phyloP scores from a whole-genome alignment of 1,140 invertebrate genomes.

The Drosophila virilis region DNA sequence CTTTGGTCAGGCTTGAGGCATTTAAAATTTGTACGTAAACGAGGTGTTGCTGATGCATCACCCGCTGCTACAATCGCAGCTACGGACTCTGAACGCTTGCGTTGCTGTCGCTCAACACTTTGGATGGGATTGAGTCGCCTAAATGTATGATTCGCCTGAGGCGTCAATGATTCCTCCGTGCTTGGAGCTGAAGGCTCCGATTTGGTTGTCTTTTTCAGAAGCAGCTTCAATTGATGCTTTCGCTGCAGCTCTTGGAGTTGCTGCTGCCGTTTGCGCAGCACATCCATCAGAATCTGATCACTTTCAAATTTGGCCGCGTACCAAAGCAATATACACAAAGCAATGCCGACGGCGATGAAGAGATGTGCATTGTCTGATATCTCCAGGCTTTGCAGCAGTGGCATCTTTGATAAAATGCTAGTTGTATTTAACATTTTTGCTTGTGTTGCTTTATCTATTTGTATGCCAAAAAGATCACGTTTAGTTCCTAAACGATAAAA shows the following conservation, averaged over 20 bases:
- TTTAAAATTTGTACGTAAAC: neutral
- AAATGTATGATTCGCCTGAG: neutral
- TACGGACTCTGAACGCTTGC: neutral
- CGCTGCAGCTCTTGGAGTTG: neutral
- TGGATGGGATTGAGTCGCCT: constrained; percentile 14
- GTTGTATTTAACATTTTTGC: constrained; percentile 7
- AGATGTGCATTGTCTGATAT: constrained; percentile 5
- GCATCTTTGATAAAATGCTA: neutral
- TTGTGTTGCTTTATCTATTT: neutral
- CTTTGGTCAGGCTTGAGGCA: constrained; percentile 36
- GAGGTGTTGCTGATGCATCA: neutral
- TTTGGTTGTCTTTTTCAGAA: neutral
- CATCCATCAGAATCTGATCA: neutral
- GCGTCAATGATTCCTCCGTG: neutral
- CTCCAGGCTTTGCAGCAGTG: neutral
- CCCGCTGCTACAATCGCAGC: neutral
- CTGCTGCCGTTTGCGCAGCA: neutral
- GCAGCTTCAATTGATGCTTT: neutral
- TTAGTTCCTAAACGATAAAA: neutral
- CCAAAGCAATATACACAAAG: constrained; percentile 3
- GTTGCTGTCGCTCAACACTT: constrained; percentile 16
- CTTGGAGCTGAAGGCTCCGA: neutral
- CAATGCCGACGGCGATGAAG: neutral
- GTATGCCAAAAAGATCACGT: neutral
- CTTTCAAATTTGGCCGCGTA: neutral